Evolutionary conservation across 2,797 vertebrate genomes (phyloP), one percentile per base, ranked within the genome.

Genomic region (Malurus leucopterus): DNA sequence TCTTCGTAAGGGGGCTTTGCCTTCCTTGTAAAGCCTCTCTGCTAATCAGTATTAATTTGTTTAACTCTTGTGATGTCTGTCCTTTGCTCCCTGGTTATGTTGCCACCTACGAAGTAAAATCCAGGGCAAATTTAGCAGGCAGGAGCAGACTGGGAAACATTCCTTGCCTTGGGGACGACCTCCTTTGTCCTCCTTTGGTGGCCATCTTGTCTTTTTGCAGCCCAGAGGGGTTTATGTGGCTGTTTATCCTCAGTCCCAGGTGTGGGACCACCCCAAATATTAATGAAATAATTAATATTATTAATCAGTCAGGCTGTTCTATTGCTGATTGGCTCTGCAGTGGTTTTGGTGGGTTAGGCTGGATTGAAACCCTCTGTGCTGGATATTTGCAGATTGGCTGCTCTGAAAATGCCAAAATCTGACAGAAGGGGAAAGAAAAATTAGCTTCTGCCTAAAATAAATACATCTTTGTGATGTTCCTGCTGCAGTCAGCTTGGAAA

Each of bases 41-140:
- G 88, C 84, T 95, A 91, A 94, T 92, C 90, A 74, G 44, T 29
- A 17, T 90, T 91, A 58, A 76, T 93, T 77, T 21, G 2, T 72
- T 92, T 91, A 91, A 65, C 84, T 85, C 91, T 65, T 73, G 20
- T 84, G 65, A 82, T 80, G 72, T 84, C 76, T 91, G 75, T 79
- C 69, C 40, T 90, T 71, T 86, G 90, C 74, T 43, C 68, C 5
- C 57, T 55, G 59, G 8, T 36, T 11, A 1, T 1, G 8, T 40
- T 74, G 44, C 51, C 3, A 3, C 61, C 46, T 61, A 15, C 7
- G 30, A 20, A 19, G 29, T 73, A n/a, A 74, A 87, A 80, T 20
- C 50, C 63, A 13, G 44, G 24, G 30, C 0, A 2, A 46, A 23
- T 67, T 84, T 17, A 51, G 61, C 41, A 50, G 17, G 43, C 3